Evolutionary conservation across 2,888 invertebrate genomes (phyloP).

Genomic region (Hemithea aestivaria): DNA sequence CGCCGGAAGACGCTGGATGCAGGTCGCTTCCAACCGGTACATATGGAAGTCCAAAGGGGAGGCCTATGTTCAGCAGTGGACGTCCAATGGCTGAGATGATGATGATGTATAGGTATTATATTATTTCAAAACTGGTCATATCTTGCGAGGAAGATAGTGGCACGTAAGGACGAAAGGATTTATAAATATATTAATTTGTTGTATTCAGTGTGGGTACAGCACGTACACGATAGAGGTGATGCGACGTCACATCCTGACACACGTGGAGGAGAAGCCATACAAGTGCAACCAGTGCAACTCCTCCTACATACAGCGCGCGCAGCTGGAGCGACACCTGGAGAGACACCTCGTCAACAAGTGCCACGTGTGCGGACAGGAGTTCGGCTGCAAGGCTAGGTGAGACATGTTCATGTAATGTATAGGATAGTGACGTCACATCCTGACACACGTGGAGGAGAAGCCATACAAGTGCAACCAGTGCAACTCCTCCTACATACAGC

Average conservation of each 20-base stretch:
- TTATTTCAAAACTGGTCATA: too few relatives aligned
- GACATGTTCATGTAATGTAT: too few relatives aligned
- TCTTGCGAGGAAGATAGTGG: too few relatives aligned
- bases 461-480: slow-evolving; percentile 82
- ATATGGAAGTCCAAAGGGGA: too few relatives aligned
- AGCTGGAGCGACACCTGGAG: slow-evolving; percentile 87
- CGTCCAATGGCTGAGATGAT: too few relatives aligned
- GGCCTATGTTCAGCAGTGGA: too few relatives aligned
- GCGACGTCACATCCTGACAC: slow-evolving; percentile 86
- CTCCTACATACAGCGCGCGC: slow-evolving; percentile 91
- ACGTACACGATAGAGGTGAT: slow-evolving; percentile 92
- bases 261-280: slow-evolving; percentile 68
- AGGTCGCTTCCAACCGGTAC: too few relatives aligned
- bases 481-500: slow-evolving; percentile 90
- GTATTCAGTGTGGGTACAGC: slow-evolving; percentile 87
- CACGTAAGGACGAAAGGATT: too few relatives aligned
- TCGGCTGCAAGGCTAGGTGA: slow-evolving; percentile 45
- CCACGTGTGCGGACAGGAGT: slow-evolving; percentile 41
- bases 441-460: slow-evolving; percentile 79
- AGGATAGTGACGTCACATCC: slow-evolving; percentile 85
- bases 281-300: slow-evolving; percentile 84
- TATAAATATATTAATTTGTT: too few relatives aligned
- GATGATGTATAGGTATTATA: too few relatives aligned
- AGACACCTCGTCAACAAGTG: slow-evolving; percentile 86
- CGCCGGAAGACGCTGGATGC: too few relatives aligned